phyloP scores from a whole-genome alignment of 2,888 invertebrate genomes.

The Nephrotoma appendiculata region DNA sequence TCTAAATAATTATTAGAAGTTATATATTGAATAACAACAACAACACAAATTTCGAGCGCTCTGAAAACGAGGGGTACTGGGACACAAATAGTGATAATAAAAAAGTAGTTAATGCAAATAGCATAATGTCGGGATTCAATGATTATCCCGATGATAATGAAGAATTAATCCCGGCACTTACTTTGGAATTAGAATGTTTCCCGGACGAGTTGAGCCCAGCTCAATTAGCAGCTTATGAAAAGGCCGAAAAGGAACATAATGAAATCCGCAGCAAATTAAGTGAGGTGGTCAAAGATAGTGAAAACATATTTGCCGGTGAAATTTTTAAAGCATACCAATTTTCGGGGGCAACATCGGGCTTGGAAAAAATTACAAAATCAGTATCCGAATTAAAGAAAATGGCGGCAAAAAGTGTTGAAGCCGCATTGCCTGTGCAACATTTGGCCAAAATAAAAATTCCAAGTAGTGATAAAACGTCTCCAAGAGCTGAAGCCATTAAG shows the following conservation, averaged over 20 bases:
- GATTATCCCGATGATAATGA: not conserved
- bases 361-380: slow-evolving; percentile 11
- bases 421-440: not conserved
- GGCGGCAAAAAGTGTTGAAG: slow-evolving; percentile 6
- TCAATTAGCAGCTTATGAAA: slow-evolving; percentile 46
- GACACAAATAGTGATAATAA: not conserved
- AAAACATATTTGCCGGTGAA: slow-evolving; percentile 50
- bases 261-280: slow-evolving; percentile 46
- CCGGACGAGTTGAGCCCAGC: slow-evolving; percentile 53
- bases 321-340: slow-evolving; percentile 49
- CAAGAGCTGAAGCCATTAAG: slow-evolving; percentile 24
- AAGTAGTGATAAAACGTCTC: not conserved
- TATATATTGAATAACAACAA: not conserved
- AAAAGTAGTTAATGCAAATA: not conserved
- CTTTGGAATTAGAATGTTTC: slow-evolving; percentile 53
- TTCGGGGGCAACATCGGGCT: slow-evolving; percentile 30
- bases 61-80: not conserved
- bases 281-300: slow-evolving; percentile 39
- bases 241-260: slow-evolving; percentile 50
- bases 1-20: not conserved
- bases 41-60: not conserved
- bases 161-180: slow-evolving; percentile 13
- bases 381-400: slow-evolving; percentile 17
- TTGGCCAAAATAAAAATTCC: not conserved
- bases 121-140: not conserved